Percentiles rank a stretch among this genome's conserved stretches.
phyloP scores from a whole-genome alignment of 2,797 vertebrate species.

The Protonibea diacanthus region DNA sequence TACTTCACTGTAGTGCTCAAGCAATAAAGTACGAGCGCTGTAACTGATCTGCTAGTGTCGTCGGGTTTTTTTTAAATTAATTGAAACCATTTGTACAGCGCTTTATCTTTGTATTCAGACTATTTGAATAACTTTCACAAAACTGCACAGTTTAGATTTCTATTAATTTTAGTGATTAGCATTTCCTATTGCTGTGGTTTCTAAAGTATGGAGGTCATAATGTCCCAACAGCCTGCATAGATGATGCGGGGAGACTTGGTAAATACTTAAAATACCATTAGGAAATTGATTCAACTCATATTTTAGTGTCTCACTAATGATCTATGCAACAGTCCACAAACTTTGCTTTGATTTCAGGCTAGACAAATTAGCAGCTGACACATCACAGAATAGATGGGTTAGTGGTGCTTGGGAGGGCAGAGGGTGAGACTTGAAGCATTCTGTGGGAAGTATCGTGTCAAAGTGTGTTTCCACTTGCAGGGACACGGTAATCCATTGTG shows the following conservation, averaged over 20 bases:
- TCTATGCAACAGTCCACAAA: background rate
- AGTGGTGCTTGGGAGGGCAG: no score
- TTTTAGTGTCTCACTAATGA: background rate
- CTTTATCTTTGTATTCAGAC: constrained; percentile 33
- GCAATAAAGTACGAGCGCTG: constrained; percentile 33
- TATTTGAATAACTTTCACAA: constrained; percentile 27
- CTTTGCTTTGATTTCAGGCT: background rate
- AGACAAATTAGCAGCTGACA: background rate
- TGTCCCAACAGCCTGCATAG: background rate
- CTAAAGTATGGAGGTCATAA: background rate
- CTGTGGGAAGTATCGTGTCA: no score
- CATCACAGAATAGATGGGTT: no score
- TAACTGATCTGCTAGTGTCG: constrained; percentile 17
- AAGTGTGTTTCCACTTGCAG: no score
- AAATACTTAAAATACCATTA: constrained; percentile 12
- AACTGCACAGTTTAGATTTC: constrained; percentile 25
- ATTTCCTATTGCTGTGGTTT: constrained; percentile 5
- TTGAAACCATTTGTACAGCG: constrained; percentile 30
- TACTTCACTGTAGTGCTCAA: constrained; percentile 25
- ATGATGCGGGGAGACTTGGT: constrained; percentile 4
- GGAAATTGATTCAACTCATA: background rate
- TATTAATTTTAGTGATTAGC: constrained; percentile 29
- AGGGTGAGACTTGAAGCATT: no score
- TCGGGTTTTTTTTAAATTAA: constrained; percentile 12
- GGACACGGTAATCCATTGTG: no score